Evolutionary conservation across 2,888 invertebrate species (phyloP).

Genomic region (Oasisia sp.): DNA sequence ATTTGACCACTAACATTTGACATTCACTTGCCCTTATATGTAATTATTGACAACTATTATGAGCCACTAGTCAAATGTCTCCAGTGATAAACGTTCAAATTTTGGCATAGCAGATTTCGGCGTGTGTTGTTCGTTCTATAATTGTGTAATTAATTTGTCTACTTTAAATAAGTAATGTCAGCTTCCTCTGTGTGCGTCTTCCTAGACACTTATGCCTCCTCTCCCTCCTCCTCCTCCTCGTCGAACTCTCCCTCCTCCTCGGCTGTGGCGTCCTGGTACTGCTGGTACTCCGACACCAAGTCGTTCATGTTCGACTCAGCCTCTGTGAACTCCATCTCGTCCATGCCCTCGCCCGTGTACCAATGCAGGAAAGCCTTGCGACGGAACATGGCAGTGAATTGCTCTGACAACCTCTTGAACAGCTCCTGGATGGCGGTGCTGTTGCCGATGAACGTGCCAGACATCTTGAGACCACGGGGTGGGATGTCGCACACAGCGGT

Average conservation of each 20-base stretch:
- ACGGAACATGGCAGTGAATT: slow-evolving; percentile 84
- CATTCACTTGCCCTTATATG: neutral
- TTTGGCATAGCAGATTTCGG: neutral
- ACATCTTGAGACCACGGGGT: slow-evolving; percentile 59
- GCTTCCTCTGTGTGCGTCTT: neutral
- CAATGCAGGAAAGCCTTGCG: slow-evolving; percentile 97
- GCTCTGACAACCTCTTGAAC: slow-evolving; percentile 62
- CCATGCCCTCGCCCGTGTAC: slow-evolving; percentile 98
- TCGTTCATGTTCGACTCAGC: slow-evolving; percentile 94
- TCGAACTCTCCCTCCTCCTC: slow-evolving; percentile 65
- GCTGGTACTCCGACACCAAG: slow-evolving; percentile 65
- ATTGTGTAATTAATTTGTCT: neutral
- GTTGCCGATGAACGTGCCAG: slow-evolving; percentile 52
- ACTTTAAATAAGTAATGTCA: neutral
- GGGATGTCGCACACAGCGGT: slow-evolving; percentile 37
- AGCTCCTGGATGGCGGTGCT: slow-evolving; percentile 45
- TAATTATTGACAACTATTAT: neutral
- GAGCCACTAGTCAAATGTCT: neutral
- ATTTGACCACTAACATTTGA: neutral
- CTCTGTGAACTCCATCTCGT: slow-evolving; percentile 96
- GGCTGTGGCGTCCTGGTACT: slow-evolving; percentile 62
- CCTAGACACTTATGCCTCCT: neutral
- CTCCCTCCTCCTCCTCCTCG: slow-evolving; percentile 44
- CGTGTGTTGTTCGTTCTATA: neutral
- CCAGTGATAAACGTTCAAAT: neutral